A percentile compares a stretch with the other conserved stretches of the same genome.
These are phyloP conservation scores for Sceliomorpha sp. DNA, from an alignment of 2,888 invertebrate genomes.

Conservation along the genomic window DNA sequence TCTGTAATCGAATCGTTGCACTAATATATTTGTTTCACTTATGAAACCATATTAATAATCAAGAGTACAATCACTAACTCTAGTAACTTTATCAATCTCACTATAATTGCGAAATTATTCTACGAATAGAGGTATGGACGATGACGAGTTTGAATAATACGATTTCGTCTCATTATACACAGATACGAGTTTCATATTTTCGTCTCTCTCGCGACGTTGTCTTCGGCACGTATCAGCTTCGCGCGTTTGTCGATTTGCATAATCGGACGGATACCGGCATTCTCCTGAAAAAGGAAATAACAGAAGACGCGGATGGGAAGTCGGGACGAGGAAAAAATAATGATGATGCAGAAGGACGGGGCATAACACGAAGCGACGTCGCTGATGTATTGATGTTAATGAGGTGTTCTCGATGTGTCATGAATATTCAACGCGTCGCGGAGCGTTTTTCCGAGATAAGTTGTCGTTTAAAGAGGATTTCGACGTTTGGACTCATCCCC, in stretches of 20 bases:
- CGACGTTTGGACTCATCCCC: no score
- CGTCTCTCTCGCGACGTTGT: background rate
- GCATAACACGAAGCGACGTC: slow-evolving; percentile 21
- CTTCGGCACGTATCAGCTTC: slow-evolving; percentile 1
- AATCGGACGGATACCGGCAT: slow-evolving; percentile 56
- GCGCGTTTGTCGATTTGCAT: slow-evolving; percentile 56
- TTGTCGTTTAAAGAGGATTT: slow-evolving; percentile 21
- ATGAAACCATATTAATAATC: no score
- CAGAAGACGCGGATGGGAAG: slow-evolving; percentile 26
- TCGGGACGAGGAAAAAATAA: slow-evolving; percentile 22
- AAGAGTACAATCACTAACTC: no score
- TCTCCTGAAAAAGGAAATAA: slow-evolving; percentile 33
- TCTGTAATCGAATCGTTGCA: no score
- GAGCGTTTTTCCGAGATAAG: slow-evolving; percentile 6
- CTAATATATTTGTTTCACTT: no score
- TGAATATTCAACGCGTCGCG: slow-evolving; percentile 27
- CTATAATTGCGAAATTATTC: background rate
- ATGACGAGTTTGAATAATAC: slow-evolving; percentile 27
- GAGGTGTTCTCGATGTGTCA: slow-evolving; percentile 13
- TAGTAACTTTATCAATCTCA: no score
- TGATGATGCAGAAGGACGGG: slow-evolving; percentile 26
- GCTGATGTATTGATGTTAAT: slow-evolving; percentile 25
- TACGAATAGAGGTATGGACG: background rate
- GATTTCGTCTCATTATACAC: slow-evolving; percentile 11
- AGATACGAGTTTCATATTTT: background rate